phyloP scores from a whole-genome alignment of 1,140 invertebrate species.

The Atopsyche davidsoni region DNA sequence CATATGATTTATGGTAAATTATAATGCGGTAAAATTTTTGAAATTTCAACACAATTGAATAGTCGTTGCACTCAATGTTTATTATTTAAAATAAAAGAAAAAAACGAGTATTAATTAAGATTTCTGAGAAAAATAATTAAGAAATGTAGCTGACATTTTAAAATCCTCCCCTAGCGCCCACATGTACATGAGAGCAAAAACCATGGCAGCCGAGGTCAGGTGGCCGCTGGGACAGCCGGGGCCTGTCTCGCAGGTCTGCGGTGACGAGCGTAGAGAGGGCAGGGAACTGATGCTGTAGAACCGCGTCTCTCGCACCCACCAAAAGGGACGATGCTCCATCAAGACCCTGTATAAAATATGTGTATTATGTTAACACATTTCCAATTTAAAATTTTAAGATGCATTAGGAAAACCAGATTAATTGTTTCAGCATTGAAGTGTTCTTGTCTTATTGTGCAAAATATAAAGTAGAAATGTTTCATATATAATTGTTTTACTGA shows the following conservation, averaged over 20 bases:
- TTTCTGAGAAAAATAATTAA: too few species aligned
- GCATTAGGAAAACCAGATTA: too few species aligned
- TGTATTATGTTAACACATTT: too few species aligned
- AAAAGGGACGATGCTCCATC: constrained; percentile 25
- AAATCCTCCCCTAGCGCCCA: background rate
- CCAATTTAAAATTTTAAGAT: too few species aligned
- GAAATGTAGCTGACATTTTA: too few species aligned
- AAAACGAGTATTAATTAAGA: background rate
- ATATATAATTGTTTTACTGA: background rate
- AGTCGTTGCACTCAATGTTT: too few species aligned
- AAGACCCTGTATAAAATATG: constrained; percentile 26
- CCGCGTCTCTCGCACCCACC: constrained; percentile 26
- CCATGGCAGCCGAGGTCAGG: constrained; percentile 10
- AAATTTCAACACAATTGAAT: too few species aligned
- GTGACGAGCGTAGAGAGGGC: constrained; percentile 5
- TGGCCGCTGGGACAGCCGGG: constrained; percentile 27
- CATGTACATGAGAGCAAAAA: constrained; percentile 2
- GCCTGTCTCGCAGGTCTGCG: constrained; percentile 28
- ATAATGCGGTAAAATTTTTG: too few species aligned
- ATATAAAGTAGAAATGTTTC: background rate
- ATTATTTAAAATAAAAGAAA: constrained; percentile 2
- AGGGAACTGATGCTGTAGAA: constrained; percentile 17
- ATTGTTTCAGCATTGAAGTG: too few species aligned
- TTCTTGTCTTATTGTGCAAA: too few species aligned
- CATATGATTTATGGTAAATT: too few species aligned